Percentiles rank a stretch among this genome's conserved stretches.
These are phyloP conservation scores for Leptopilina myrica DNA, from an alignment of 2,888 invertebrate genomes.

Conservation along the genomic window DNA sequence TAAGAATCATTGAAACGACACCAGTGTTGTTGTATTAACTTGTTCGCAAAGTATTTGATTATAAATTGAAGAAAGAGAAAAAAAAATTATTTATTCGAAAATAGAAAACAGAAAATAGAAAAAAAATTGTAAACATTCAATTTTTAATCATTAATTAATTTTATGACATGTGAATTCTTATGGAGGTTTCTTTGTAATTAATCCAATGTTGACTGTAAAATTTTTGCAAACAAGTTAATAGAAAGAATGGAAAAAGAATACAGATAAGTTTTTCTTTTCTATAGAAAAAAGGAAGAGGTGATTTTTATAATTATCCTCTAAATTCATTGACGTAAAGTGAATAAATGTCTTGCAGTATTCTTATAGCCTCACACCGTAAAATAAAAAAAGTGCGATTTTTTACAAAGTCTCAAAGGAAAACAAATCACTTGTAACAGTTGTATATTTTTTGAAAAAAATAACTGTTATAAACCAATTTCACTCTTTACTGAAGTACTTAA, in stretches of 20 bases:
- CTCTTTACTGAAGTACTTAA: constrained; percentile 31
- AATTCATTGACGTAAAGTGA: constrained; percentile 25
- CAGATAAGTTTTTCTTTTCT: neutral
- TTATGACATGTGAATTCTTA: no score
- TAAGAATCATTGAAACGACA: constrained; percentile 30
- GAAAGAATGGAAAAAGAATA: neutral
- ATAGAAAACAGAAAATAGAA: no score
- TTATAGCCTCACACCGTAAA: constrained; percentile 20
- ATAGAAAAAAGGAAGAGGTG: neutral
- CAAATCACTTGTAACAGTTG: constrained; percentile 39
- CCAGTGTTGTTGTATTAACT: constrained; percentile 37
- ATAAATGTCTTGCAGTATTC: constrained; percentile 45
- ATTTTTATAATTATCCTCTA: neutral
- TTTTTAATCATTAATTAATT: no score
- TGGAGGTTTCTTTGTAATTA: no score
- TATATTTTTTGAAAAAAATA: constrained; percentile 46
- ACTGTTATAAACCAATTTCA: constrained; percentile 28
- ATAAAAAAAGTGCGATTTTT: constrained; percentile 35
- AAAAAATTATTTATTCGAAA: neutral
- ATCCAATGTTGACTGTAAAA: neutral
- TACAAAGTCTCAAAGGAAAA: constrained; percentile 31
- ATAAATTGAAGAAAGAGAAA: neutral
- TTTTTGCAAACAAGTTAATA: constrained; percentile 28
- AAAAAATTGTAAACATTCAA: no score
- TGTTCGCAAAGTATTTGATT: constrained; percentile 15